These are phyloP conservation scores for Laothoe populi DNA, from an alignment of 2,888 invertebrate species.

Conservation along the genomic window DNA sequence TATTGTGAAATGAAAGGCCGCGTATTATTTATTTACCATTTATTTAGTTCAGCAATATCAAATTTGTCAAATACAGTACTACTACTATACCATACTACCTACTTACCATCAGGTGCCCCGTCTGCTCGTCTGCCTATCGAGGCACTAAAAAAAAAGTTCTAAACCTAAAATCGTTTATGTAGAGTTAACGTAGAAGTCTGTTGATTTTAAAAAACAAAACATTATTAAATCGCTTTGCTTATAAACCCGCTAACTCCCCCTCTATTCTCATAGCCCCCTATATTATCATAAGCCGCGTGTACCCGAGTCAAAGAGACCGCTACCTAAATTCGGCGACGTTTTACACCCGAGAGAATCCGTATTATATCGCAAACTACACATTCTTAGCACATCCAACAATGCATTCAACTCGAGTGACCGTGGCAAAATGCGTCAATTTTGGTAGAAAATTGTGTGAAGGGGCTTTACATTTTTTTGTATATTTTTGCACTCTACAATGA, in stretches of 20 bases:
- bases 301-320: slow-evolving; percentile 71
- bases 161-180: no score
- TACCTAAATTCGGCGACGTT: slow-evolving; percentile 65
- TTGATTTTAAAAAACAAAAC: slow-evolving; percentile 28
- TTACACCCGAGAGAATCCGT: slow-evolving; percentile 53
- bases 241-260: not conserved
- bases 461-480: not conserved
- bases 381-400: slow-evolving; percentile 28
- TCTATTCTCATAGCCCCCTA: slow-evolving; percentile 41
- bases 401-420: slow-evolving; percentile 38
- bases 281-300: slow-evolving; percentile 37
- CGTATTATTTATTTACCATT: no score
- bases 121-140: no score
- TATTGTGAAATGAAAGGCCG: no score
- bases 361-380: slow-evolving; percentile 35
- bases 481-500: not conserved
- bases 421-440: slow-evolving; percentile 32
- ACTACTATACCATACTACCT: no score
- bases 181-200: slow-evolving; percentile 13
- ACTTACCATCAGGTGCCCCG: no score
- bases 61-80: no score
- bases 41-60: no score
- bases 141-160: no score
- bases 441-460: slow-evolving; percentile 23
- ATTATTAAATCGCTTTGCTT: slow-evolving; percentile 34